A percentile compares a stretch with the other conserved stretches of the same genome.
phyloP scores from a whole-genome alignment of 2,113 vertebrate genomes.

The Tapirus terrestris region DNA sequence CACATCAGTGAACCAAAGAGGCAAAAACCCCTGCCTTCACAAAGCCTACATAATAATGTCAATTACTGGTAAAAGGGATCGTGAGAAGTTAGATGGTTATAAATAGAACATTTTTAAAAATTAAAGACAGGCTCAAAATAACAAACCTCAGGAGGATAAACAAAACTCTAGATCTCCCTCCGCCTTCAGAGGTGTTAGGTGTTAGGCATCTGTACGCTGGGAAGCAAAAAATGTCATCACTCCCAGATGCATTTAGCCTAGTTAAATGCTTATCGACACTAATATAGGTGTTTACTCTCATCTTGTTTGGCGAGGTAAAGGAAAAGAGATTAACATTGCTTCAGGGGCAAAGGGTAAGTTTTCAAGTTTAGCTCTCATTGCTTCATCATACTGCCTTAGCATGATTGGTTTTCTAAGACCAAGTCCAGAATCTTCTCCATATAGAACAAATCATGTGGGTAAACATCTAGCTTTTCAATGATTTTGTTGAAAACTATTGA shows the following conservation, averaged over 20 bases:
- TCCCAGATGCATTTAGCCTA: constrained; percentile 64
- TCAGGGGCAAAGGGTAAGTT: constrained; percentile 58
- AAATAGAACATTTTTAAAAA: background rate
- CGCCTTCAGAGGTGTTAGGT: background rate
- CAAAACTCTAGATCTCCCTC: background rate
- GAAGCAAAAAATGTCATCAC: constrained; percentile 54
- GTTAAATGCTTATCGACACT: constrained; percentile 67
- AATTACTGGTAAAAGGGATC: background rate
- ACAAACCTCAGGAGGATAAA: background rate
- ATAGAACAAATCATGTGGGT: constrained; percentile 62
- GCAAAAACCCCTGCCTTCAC: background rate
- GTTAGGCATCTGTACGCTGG: background rate
- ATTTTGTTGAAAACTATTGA: background rate
- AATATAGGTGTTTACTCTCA: constrained; percentile 73
- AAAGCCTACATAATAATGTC: background rate
- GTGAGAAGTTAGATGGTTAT: background rate
- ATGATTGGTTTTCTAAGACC: constrained; percentile 24
- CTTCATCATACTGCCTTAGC: constrained; percentile 24
- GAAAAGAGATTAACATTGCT: constrained; percentile 74
- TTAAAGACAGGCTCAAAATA: constrained; percentile 18
- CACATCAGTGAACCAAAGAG: background rate
- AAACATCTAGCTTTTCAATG: constrained; percentile 61
- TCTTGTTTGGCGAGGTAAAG: constrained; percentile 65
- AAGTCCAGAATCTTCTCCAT: constrained; percentile 62
- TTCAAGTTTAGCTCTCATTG: constrained; percentile 55